Evolutionary conservation across 1,140 invertebrate species (phyloP).

Genomic region (Antheraea pernyi): DNA sequence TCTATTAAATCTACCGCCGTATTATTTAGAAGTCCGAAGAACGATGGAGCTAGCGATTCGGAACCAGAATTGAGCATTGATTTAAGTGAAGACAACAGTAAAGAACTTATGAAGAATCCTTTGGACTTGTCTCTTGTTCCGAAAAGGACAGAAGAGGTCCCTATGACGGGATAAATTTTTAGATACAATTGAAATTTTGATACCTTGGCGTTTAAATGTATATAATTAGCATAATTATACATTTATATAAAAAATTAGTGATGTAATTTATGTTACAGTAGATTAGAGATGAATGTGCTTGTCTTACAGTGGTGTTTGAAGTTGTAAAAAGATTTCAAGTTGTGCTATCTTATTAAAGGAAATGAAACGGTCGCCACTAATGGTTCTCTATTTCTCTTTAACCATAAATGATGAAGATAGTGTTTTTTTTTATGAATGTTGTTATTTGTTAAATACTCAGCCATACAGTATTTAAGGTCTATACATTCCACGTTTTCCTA

Average conservation of each 20-base stretch:
- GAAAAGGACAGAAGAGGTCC: slow-evolving; percentile 73
- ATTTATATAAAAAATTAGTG: slow-evolving; percentile 21
- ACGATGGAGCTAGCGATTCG: slow-evolving; percentile 76
- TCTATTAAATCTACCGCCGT: slow-evolving; percentile 83
- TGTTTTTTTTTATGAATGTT: not conserved
- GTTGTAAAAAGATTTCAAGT: not conserved
- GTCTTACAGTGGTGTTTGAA: not conserved
- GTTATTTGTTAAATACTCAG: slow-evolving; percentile 51
- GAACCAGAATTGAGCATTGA: slow-evolving; percentile 73
- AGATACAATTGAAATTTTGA: slow-evolving; percentile 7
- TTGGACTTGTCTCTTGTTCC: slow-evolving; percentile 83
- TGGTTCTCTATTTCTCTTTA: not conserved
- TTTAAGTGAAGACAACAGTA: slow-evolving; percentile 64
- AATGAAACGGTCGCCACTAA: not conserved
- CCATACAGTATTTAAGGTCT: slow-evolving; percentile 76
- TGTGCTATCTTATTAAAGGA: not conserved
- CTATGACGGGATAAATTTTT: slow-evolving; percentile 66
- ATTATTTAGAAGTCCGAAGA: slow-evolving; percentile 73
- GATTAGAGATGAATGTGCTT: not conserved
- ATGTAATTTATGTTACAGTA: not conserved
- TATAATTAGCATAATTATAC: slow-evolving; percentile 36
- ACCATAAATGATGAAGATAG: not conserved
- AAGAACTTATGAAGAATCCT: slow-evolving; percentile 81
- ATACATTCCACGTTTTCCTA: slow-evolving; percentile 65
- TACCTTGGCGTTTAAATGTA: slow-evolving; percentile 52